A percentile compares a stretch with the other conserved stretches of the same genome.
Conservation (phyloP, 2,797 vertebrate species). For the Todus mexicanus region DNA sequence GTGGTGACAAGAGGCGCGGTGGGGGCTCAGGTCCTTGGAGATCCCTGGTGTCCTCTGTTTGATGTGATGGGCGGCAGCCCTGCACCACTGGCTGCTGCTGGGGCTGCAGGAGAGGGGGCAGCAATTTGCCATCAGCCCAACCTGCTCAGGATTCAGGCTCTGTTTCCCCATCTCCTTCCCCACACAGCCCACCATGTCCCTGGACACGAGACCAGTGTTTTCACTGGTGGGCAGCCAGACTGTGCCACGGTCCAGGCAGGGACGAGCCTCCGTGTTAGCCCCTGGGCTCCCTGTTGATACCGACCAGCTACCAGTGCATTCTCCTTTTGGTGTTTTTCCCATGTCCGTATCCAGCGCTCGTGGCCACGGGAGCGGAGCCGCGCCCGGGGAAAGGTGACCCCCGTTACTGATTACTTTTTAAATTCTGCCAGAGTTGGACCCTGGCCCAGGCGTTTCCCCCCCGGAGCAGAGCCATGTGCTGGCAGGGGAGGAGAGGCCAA, state of each 20-base stretch:
- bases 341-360: background rate
- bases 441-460: background rate
- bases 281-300: background rate
- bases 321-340: background rate
- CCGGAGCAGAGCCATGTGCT: background rate
- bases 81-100: background rate
- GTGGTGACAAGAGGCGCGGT: background rate
- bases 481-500: background rate
- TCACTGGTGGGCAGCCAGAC: background rate
- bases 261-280: background rate
- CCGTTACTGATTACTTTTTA: background rate
- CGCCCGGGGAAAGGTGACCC: background rate
- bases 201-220: background rate
- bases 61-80: background rate
- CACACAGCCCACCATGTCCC: accelerated
- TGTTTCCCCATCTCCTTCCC: background rate
- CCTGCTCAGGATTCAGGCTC: background rate
- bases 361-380: background rate
- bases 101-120: background rate
- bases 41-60: background rate
- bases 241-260: background rate
- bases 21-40: background rate
- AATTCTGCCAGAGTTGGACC: background rate
- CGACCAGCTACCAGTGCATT: background rate
- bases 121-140: background rate